Conservation (phyloP, 2,113 vertebrate species). For the Columba janthina region DNA sequence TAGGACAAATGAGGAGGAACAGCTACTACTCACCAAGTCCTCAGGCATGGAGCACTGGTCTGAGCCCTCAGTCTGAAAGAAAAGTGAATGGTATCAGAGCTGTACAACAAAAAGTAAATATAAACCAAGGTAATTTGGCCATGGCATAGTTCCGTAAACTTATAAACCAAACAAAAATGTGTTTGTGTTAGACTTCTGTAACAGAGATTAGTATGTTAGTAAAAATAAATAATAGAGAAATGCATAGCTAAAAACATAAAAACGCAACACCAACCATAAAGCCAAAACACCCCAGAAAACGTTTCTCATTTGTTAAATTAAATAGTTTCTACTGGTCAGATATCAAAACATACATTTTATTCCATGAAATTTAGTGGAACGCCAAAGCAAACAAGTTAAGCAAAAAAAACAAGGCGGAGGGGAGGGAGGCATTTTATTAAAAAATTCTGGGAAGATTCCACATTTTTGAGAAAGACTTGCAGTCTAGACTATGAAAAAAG, state of each 20-base stretch:
- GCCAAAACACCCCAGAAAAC: not conserved
- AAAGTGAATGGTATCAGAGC: slow-evolving; percentile 6
- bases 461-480: not conserved
- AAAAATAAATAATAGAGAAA: not conserved
- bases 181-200: not conserved
- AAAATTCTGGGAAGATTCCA: not conserved
- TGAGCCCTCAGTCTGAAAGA: slow-evolving; percentile 84
- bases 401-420: not conserved
- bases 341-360: not conserved
- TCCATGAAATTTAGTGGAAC: not conserved
- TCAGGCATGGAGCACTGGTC: slow-evolving; percentile 94
- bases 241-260: not conserved
- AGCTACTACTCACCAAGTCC: slow-evolving; percentile 85
- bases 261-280: not conserved
- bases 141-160: not conserved
- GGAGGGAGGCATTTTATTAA: not conserved
- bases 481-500: not conserved
- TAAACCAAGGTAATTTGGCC: not conserved
- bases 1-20: not conserved
- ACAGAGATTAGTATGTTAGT: not conserved
- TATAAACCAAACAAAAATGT: not conserved
- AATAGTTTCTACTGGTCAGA: not conserved
- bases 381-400: not conserved
- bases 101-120: not conserved
- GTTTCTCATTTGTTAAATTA: not conserved